Base-by-base conservation (phyloP, 92 coral and sea anemone genomes). In the Desmophyllum pertusum region DNA sequence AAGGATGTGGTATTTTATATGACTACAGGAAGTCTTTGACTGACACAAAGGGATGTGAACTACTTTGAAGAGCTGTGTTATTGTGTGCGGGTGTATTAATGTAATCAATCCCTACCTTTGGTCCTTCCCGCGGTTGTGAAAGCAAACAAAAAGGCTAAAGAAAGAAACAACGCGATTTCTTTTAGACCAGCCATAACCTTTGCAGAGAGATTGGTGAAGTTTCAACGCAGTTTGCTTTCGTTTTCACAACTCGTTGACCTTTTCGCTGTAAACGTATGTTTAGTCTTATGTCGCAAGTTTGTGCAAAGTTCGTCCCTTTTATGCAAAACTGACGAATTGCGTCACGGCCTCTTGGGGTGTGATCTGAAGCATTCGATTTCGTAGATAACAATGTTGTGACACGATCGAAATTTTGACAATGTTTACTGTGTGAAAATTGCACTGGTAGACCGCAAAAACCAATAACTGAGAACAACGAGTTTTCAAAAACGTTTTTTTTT, bases 351-450 rank as follows among this genome's bases (percentile, higher is more conserved):
- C 66, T 43, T 23, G 18, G 76, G 76, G 38, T 35, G 51, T 48
- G 18, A 27, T 17, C n/a, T 25, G 31, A 18, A 48, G 75, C 59
- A 68, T 80, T 80, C 43, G 38, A 80, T 68, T 67, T 80, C 84
- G 38, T 4, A 36, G 84, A 80, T 80, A 50, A 39, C 51, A 36
- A 37, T 68, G 84, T 45, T 68, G 77, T 68, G 76, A 80, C 67
- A 80, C n/a, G n/a, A n/a, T n/a, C n/a, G n/a, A n/a, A n/a, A n/a
- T n/a, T 31, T 79, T 42, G 52, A 25, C 73, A 23, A 15, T 13
- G 42, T 14, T 31, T 19, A 78, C 68, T 17, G 31, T 36, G 48
- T 41, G 11, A 2, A 52, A 35, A 21, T 23, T 4, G 41, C 40
- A 19, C 23, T 67, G 23, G 33, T 10, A n/a, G 33, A 25, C 27